Conservation (phyloP, 1,140 invertebrate species). For the Arion vulgaris region DNA sequence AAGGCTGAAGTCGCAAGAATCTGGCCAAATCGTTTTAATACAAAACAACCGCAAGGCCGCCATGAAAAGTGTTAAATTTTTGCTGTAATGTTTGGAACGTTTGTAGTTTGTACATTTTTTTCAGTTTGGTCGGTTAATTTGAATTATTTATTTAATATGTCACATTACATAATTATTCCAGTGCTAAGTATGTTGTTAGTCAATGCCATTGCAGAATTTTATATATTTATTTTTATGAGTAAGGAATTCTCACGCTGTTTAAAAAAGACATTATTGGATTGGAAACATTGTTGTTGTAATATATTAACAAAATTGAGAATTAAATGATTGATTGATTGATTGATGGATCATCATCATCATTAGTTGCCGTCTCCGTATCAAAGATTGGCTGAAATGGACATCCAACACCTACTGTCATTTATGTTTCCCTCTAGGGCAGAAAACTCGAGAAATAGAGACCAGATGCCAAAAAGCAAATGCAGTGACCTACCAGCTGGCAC, state of each 20-base stretch:
- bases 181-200: background rate
- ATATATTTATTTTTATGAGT: background rate
- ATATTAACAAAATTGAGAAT: no score
- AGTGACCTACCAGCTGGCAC: no score
- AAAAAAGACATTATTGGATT: background rate
- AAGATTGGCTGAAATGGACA: no score
- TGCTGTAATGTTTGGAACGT: background rate
- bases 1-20: background rate
- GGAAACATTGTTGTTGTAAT: background rate
- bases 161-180: background rate
- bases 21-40: background rate
- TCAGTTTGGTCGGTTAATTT: background rate
- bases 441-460: no score
- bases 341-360: no score
- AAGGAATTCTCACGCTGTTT: background rate
- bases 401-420: no score
- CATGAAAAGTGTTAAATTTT: slow-evolving; percentile 6
- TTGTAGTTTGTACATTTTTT: background rate
- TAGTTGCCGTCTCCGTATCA: no score
- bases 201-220: background rate
- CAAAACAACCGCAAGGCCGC: background rate
- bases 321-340: no score
- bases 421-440: no score
- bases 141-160: background rate
- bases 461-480: no score